phyloP scores from a whole-genome alignment of 2,888 invertebrate genomes.

The Polydrusus tereticollis region DNA sequence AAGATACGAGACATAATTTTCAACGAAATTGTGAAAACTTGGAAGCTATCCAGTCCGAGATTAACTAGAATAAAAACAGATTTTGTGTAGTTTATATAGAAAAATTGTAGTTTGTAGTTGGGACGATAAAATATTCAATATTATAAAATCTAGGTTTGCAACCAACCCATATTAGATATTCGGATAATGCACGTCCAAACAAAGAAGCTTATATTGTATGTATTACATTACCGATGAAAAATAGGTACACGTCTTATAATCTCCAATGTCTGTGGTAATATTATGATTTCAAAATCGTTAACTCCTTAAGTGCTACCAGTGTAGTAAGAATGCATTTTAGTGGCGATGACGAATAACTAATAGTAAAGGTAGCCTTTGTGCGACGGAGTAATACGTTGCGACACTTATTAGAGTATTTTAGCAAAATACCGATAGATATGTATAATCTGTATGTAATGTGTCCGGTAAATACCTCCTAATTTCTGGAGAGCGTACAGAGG shows the following conservation, averaged over 20 bases:
- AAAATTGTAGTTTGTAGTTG: too few species aligned
- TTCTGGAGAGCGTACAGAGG: too few species aligned
- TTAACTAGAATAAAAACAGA: conserved; percentile 13
- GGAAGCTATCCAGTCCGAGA: conserved; percentile 3
- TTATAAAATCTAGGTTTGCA: too few species aligned
- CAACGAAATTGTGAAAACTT: conserved; percentile 15
- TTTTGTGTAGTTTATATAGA: too few species aligned
- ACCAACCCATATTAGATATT: background rate
- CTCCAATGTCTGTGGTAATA: background rate
- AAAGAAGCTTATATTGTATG: background rate
- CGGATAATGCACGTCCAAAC: background rate
- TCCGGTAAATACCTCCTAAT: too few species aligned
- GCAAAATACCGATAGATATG: too few species aligned
- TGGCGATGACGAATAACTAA: background rate
- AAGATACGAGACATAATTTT: conserved; percentile 16
- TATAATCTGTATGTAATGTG: too few species aligned
- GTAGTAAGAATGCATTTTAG: background rate
- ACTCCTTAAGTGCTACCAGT: background rate
- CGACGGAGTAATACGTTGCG: background rate
- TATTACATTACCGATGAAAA: background rate
- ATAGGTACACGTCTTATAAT: background rate
- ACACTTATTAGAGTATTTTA: background rate
- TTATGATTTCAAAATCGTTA: background rate
- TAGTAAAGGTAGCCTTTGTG: background rate
- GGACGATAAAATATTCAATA: too few species aligned